phyloP scores from a whole-genome alignment of 2,888 invertebrate species.

The Cerceris ruficornis region DNA sequence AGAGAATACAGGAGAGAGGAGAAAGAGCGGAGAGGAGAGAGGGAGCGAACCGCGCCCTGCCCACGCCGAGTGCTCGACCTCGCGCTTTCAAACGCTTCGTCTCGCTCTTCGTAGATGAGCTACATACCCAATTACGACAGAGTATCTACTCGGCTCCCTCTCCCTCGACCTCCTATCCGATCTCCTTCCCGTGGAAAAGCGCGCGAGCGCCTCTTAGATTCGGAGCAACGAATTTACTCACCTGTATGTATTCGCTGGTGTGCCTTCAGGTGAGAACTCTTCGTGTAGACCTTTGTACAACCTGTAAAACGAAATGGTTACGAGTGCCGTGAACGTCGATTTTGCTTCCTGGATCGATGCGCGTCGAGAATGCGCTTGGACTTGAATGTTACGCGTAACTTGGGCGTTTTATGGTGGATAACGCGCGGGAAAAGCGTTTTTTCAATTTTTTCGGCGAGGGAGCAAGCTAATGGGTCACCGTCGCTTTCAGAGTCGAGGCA shows the following conservation, averaged over 20 bases:
- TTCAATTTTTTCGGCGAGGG: background rate
- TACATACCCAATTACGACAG: slow-evolving; percentile 72
- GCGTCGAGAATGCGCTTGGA: background rate
- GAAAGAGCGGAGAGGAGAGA: slow-evolving; percentile 19
- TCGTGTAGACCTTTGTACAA: slow-evolving; percentile 98
- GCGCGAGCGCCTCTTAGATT: background rate
- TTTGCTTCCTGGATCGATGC: background rate
- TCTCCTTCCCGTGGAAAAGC: background rate
- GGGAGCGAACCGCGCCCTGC: slow-evolving; percentile 72
- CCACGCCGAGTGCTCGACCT: slow-evolving; percentile 61
- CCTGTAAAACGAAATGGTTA: slow-evolving; percentile 85
- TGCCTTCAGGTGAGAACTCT: slow-evolving; percentile 98
- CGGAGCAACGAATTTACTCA: slow-evolving; percentile 81
- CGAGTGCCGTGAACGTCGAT: background rate
- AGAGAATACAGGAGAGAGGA: slow-evolving; percentile 11
- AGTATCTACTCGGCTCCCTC: slow-evolving; percentile 31
- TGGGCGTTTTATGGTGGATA: background rate
- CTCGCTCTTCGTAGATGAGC: slow-evolving; percentile 70
- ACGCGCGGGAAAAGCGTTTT: background rate
- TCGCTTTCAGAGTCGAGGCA: background rate
- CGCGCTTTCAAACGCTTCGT: slow-evolving; percentile 67
- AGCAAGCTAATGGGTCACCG: background rate
- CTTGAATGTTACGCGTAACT: background rate
- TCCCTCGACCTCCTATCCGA: background rate
- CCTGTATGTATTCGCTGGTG: slow-evolving; percentile 99